Conservation (phyloP, 1,140 invertebrate genomes). For the Drosophila parvula region DNA sequence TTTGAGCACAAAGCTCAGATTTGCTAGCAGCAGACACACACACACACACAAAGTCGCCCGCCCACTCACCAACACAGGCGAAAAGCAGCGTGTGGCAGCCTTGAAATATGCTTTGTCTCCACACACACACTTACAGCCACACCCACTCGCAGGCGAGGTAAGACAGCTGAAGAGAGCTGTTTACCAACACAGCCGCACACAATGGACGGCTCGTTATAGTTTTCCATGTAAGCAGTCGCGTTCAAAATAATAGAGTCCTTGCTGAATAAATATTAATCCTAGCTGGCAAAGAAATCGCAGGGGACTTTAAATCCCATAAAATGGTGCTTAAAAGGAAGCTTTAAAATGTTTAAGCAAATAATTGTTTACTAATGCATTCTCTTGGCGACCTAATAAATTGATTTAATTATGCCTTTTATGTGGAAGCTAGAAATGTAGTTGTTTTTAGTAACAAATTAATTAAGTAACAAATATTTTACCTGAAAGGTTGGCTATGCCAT, state of each 20-base stretch:
- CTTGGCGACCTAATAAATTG: no score
- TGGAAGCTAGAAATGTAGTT: no score
- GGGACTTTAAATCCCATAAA: neutral
- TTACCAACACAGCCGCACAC: constrained; percentile 19
- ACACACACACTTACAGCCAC: constrained; percentile 9
- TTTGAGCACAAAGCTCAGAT: constrained; percentile 71
- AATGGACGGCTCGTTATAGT: constrained; percentile 55
- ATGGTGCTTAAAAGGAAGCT: neutral
- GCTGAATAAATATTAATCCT: neutral
- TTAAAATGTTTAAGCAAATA: neutral
- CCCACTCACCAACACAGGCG: constrained; percentile 5
- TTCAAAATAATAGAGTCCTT: constrained; percentile 5
- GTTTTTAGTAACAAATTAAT: no score
- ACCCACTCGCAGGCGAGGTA: neutral
- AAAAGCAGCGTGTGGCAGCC: constrained; percentile 56
- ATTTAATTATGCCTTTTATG: no score
- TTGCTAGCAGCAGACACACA: constrained; percentile 53
- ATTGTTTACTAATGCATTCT: no score
- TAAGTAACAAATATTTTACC: no score
- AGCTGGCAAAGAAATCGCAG: neutral
- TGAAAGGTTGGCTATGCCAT: no score
- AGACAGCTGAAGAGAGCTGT: constrained; percentile 34
- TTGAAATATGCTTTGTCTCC: constrained; percentile 67
- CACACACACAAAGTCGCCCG: constrained; percentile 1
- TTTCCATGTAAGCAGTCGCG: constrained; percentile 21